phyloP scores from a whole-genome alignment of 2,888 invertebrate genomes.

The Papilio gigon region DNA sequence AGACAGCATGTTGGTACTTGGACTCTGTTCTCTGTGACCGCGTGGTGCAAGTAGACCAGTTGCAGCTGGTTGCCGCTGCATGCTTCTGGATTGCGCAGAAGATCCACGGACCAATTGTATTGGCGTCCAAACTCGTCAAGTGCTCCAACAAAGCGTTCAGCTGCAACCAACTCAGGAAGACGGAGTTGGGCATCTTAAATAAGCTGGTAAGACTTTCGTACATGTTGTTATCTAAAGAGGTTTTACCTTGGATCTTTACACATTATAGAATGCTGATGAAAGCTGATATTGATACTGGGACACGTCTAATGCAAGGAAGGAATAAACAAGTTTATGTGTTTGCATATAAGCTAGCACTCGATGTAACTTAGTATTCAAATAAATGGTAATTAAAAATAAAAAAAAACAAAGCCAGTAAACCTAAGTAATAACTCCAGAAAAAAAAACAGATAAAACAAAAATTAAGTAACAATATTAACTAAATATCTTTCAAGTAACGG shows the following conservation, averaged over 20 bases:
- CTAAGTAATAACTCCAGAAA: too few species aligned
- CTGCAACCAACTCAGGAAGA: slow-evolving; percentile 48
- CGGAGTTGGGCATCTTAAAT: slow-evolving; percentile 60
- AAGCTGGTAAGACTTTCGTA: slow-evolving; percentile 55
- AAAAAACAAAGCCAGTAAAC: too few species aligned
- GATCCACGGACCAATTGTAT: slow-evolving; percentile 54
- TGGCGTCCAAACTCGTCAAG: slow-evolving; percentile 56
- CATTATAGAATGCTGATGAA: too few species aligned
- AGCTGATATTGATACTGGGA: too few species aligned
- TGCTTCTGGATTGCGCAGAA: slow-evolving; percentile 74
- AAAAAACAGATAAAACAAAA: too few species aligned
- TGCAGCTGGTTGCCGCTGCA: slow-evolving; percentile 68
- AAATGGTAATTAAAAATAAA: too few species aligned
- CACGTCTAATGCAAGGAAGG: too few species aligned
- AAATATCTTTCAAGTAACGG: background rate
- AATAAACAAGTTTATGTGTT: too few species aligned
- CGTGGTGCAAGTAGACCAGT: slow-evolving; percentile 53
- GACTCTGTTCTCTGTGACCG: slow-evolving; percentile 57
- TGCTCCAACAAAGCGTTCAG: slow-evolving; percentile 58
- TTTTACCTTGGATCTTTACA: too few species aligned
- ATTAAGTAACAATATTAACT: background rate
- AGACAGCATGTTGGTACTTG: slow-evolving; percentile 68
- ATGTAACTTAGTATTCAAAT: too few species aligned
- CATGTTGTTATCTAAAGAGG: too few species aligned
- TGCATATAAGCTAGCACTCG: too few species aligned